phyloP scores from a whole-genome alignment of 2,888 invertebrate genomes.

The Phyto melanocephala region DNA sequence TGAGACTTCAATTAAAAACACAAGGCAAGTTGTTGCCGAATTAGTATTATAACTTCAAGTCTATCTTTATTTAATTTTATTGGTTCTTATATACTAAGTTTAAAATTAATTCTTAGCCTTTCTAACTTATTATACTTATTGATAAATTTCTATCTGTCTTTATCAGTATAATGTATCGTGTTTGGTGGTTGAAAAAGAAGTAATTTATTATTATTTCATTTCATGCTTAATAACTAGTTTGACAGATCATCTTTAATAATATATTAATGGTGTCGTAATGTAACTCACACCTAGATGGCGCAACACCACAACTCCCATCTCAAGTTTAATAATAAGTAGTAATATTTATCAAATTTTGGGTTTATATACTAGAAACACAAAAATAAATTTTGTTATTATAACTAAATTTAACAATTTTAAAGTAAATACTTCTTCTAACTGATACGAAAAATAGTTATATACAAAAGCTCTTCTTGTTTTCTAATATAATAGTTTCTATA shows the following conservation, averaged over 20 bases:
- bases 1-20: too few relatives aligned
- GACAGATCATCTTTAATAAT: slow-evolving; percentile 12
- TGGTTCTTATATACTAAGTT: too few relatives aligned
- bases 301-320: neutral
- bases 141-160: too few relatives aligned
- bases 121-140: too few relatives aligned
- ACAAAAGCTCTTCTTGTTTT: neutral
- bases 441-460: neutral
- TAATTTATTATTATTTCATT: slow-evolving; percentile 8
- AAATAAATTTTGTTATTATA: neutral
- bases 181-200: slow-evolving; percentile 5
- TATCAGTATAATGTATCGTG: neutral
- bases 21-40: too few relatives aligned
- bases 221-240: slow-evolving; percentile 7
- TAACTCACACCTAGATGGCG: slow-evolving; percentile 24
- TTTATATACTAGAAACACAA: neutral
- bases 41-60: too few relatives aligned
- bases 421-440: slow-evolving; percentile 2
- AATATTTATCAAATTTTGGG: slow-evolving; percentile 1
- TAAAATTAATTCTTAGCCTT: too few relatives aligned
- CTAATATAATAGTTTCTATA: too few relatives aligned
- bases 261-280: slow-evolving; percentile 10
- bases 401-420: slow-evolving; percentile 6
- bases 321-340: slow-evolving; percentile 9
- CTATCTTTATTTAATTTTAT: too few relatives aligned